These are phyloP conservation scores for Anguilla marmorata DNA, from an alignment of 2,797 vertebrate genomes.

Conservation along the genomic window DNA sequence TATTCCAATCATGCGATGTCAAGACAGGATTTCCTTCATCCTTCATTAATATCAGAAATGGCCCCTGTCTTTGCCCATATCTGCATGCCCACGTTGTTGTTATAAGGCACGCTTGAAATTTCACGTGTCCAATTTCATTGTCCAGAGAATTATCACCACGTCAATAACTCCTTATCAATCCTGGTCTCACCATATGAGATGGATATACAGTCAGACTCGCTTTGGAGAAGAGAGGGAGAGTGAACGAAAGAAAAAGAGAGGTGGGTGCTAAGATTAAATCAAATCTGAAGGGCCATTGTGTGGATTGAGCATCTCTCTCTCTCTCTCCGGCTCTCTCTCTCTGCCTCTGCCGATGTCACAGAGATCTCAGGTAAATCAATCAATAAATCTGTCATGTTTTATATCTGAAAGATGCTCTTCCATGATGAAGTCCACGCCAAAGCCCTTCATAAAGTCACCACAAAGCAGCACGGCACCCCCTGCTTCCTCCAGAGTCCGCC, in stretches of 20 bases:
- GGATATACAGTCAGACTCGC: background rate
- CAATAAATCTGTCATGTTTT: slow-evolving; percentile 18
- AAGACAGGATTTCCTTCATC: background rate
- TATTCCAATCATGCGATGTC: background rate
- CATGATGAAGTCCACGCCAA: background rate
- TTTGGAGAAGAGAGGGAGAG: background rate
- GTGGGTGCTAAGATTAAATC: slow-evolving; percentile 9
- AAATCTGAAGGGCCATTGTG: slow-evolving; percentile 22
- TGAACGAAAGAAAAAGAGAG: background rate
- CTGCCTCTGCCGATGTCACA: background rate
- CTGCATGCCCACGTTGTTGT: background rate
- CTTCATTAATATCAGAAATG: background rate
- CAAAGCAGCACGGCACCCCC: background rate
- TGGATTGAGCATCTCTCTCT: slow-evolving; percentile 5
- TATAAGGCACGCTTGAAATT: background rate
- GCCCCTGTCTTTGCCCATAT: background rate
- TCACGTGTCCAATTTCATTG: background rate
- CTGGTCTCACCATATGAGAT: background rate
- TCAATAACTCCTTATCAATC: slow-evolving; percentile 5
- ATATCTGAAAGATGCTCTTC: slow-evolving; percentile 4
- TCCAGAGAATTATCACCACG: background rate
- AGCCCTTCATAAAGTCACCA: background rate
- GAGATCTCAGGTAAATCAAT: slow-evolving; percentile 22
- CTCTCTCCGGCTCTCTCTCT: background rate
- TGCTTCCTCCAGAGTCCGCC: background rate